Conservation (phyloP, 1,140 invertebrate genomes). For the Apis florea region DNA sequence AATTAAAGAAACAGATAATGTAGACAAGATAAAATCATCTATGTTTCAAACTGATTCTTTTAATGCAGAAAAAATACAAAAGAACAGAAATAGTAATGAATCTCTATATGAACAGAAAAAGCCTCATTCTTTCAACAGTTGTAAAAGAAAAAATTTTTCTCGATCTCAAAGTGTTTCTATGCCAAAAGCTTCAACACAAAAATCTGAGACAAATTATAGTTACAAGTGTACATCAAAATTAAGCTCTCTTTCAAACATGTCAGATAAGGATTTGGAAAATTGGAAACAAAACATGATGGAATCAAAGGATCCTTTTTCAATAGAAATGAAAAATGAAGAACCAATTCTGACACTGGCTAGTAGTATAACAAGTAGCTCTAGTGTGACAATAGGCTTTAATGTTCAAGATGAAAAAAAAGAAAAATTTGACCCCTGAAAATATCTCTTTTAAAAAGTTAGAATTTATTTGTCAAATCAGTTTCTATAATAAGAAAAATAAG, state of each 20-base stretch:
- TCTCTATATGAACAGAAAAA: conserved; percentile 1
- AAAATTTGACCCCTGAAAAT: conserved; percentile 10
- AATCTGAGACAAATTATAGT: conserved; percentile 59
- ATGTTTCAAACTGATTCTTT: conserved; percentile 20
- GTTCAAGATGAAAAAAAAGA: conserved; percentile 67
- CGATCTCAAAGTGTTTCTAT: conserved; percentile 77
- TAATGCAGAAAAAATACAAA: conserved; percentile 25
- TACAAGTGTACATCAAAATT: conserved; percentile 63
- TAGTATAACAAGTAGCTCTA: conserved; percentile 74
- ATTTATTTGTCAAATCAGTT: neutral
- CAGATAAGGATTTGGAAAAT: conserved; percentile 77
- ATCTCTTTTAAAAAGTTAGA: neutral
- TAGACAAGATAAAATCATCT: conserved; percentile 63
- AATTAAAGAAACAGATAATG: conserved; percentile 70
- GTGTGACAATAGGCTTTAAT: conserved; percentile 74
- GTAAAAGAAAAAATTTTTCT: conserved; percentile 66
- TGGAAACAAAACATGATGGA: conserved; percentile 67
- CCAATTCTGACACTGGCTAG: conserved; percentile 76
- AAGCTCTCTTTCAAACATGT: conserved; percentile 76
- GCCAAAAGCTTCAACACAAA: conserved; percentile 59
- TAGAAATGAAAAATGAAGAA: conserved; percentile 49
- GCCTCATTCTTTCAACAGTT: neutral
- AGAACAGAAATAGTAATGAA: conserved; percentile 39
- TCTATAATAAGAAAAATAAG: neutral
- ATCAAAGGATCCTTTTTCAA: conserved; percentile 30